Evolutionary conservation across 1,140 invertebrate genomes (phyloP).

Genomic region (Trichonephila clavata): DNA sequence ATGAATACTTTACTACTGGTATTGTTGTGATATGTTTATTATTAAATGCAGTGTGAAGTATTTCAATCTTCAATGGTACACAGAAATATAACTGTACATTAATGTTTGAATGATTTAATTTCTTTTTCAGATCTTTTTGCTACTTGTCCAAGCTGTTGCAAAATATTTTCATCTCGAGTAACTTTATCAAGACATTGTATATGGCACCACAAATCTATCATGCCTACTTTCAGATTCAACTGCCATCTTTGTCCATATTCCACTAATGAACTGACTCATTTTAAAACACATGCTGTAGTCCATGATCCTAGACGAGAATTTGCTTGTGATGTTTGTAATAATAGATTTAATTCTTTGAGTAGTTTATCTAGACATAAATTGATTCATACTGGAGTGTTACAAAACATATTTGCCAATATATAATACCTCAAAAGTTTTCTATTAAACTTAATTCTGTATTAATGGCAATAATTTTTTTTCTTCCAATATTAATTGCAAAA

Average conservation of each 20-base stretch:
- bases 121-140: not conserved
- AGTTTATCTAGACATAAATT: slow-evolving; percentile 26
- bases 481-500: too few species aligned
- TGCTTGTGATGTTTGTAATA: slow-evolving; percentile 53
- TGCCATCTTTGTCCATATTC: slow-evolving; percentile 56
- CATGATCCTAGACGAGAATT: slow-evolving; percentile 23
- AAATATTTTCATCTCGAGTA: slow-evolving; percentile 50
- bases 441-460: too few species aligned
- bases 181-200: slow-evolving; percentile 58
- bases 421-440: too few species aligned
- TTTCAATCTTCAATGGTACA: too few species aligned
- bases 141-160: slow-evolving; percentile 8
- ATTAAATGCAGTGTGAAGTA: too few species aligned
- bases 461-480: too few species aligned
- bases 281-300: slow-evolving; percentile 48
- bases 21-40: too few species aligned
- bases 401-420: too few species aligned
- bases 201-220: slow-evolving; percentile 56
- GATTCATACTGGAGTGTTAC: slow-evolving; percentile 38
- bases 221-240: slow-evolving; percentile 12
- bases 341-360: slow-evolving; percentile 30
- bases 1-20: too few species aligned
- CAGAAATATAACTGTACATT: too few species aligned
- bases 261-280: slow-evolving; percentile 44
- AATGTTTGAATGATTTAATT: not conserved